phyloP scores from a whole-genome alignment of 2,888 invertebrate species.

The Phaonia tiefii region DNA sequence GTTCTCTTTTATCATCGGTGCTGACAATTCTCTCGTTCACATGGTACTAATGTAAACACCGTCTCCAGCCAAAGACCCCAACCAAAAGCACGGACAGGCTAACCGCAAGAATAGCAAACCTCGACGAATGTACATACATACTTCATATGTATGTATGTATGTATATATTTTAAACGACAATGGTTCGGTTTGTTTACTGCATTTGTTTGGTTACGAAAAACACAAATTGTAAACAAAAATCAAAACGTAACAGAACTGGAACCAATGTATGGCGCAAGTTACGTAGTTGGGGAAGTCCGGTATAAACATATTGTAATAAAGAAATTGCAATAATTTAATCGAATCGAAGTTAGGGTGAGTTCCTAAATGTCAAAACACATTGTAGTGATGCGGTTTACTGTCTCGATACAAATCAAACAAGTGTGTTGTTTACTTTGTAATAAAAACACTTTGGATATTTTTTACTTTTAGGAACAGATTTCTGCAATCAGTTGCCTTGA shows the following conservation, averaged over 20 bases:
- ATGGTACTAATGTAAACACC: no score
- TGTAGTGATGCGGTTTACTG: no score
- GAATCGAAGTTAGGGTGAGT: no score
- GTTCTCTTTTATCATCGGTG: no score
- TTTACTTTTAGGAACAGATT: no score
- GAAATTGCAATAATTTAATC: background rate
- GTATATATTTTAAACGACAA: constrained; percentile 18
- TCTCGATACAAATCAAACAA: no score
- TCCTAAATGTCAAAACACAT: no score
- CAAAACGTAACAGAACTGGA: background rate
- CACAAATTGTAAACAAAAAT: constrained; percentile 33
- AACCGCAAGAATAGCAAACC: background rate
- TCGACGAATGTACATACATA: constrained; percentile 21
- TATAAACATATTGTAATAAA: constrained; percentile 22
- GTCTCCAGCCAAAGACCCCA: no score
- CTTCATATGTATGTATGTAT: constrained; percentile 25
- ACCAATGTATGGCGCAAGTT: background rate
- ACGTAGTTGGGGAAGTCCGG: constrained; percentile 3
- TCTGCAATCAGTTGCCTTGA: no score
- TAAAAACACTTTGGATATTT: no score
- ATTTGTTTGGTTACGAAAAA: constrained; percentile 40
- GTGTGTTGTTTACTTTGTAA: no score
- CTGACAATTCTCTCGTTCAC: no score
- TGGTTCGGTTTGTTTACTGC: constrained; percentile 26
- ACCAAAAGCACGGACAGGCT: background rate